phyloP scores from a whole-genome alignment of 1,140 invertebrate genomes.

The Cydia fagiglandana region DNA sequence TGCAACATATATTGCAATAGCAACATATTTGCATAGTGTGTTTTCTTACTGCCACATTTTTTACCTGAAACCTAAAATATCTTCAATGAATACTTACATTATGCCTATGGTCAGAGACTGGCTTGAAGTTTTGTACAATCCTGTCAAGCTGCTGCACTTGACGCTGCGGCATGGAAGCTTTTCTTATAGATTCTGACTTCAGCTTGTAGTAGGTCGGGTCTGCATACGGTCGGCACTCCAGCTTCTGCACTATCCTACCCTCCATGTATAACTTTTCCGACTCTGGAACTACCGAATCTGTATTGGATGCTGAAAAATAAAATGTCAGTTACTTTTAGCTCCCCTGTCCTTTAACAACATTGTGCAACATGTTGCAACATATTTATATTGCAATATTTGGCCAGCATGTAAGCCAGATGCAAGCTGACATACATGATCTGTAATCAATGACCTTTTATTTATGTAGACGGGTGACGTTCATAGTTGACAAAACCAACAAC shows the following conservation, averaged over 20 bases:
- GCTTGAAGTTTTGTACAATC: constrained; percentile 92
- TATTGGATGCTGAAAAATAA: constrained; percentile 77
- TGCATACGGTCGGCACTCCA: constrained; percentile 94
- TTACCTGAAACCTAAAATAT: too few relatives aligned
- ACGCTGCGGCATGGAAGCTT: constrained; percentile 88
- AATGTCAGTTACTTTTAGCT: constrained; percentile 3
- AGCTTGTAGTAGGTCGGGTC: constrained; percentile 93
- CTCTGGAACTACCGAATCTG: constrained; percentile 85
- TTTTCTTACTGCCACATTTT: neutral
- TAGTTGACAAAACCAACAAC: too few relatives aligned
- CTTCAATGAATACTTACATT: constrained; percentile 83
- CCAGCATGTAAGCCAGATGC: too few relatives aligned
- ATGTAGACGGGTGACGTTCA: too few relatives aligned
- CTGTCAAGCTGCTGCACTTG: constrained; percentile 90
- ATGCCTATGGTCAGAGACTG: constrained; percentile 93
- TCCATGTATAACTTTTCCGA: constrained; percentile 93
- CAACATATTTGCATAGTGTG: too few relatives aligned
- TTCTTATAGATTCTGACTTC: constrained; percentile 91
- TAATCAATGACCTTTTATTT: too few relatives aligned
- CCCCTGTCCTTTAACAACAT: constrained; percentile 7
- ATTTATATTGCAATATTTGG: too few relatives aligned
- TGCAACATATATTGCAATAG: neutral
- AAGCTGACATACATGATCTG: too few relatives aligned
- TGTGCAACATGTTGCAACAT: too few relatives aligned
- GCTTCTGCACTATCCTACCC: constrained; percentile 95